Conservation (phyloP, 2,888 invertebrate species). For the Plagodis pulveraria region DNA sequence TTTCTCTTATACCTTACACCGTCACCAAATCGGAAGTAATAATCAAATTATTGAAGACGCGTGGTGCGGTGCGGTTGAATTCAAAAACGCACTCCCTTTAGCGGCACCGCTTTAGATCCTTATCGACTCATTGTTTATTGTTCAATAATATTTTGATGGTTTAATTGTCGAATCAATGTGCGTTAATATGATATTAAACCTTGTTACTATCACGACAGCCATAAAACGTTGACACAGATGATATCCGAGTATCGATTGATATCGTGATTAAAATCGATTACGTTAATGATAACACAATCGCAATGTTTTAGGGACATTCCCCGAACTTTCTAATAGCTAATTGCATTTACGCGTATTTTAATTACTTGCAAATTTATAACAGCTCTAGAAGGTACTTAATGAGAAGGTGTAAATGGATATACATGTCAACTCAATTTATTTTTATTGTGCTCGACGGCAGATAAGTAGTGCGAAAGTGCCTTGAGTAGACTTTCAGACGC, state of each 20-base stretch:
- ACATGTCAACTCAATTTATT: not conserved
- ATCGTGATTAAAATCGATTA: not conserved
- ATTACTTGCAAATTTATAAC: not conserved
- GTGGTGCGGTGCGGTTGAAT: slow-evolving; percentile 58
- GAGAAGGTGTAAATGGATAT: slow-evolving; percentile 1
- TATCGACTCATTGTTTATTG: slow-evolving; percentile 58
- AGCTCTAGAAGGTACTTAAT: not conserved
- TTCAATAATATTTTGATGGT: slow-evolving; percentile 38
- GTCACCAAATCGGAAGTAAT: slow-evolving; percentile 66
- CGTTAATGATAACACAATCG: not conserved
- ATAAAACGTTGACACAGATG: slow-evolving; percentile 2
- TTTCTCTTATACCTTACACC: slow-evolving; percentile 24
- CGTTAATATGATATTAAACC: slow-evolving; percentile 13
- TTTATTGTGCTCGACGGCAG: not conserved
- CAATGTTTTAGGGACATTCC: not conserved
- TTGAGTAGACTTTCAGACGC: too few species aligned
- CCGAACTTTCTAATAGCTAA: not conserved
- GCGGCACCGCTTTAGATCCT: slow-evolving; percentile 46
- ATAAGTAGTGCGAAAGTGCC: not conserved
- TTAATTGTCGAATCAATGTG: slow-evolving; percentile 24
- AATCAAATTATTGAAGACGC: slow-evolving; percentile 57
- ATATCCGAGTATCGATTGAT: not conserved
- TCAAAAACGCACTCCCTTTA: slow-evolving; percentile 48
- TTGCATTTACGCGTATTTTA: not conserved
- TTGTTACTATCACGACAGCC: slow-evolving; percentile 7